Evolutionary conservation across 2,888 invertebrate species (phyloP), one percentile per base, ranked within the genome.

Genomic region (Eudasyphora cyanicolor): DNA sequence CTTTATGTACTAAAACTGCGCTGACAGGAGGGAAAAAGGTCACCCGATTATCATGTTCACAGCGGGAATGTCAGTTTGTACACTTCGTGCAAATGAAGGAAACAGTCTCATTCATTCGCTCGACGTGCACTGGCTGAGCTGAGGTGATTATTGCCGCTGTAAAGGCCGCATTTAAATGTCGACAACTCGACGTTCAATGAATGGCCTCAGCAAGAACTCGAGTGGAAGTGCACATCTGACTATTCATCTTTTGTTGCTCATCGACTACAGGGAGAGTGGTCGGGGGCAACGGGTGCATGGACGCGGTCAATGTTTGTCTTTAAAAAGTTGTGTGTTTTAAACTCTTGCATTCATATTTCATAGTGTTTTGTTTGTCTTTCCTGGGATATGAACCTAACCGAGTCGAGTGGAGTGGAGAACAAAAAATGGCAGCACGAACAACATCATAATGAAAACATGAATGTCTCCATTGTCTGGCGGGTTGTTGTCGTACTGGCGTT

Each of bases 361-460:
- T 62, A 32, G 35, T 35, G 62, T 17, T 60, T 60, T 29, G 62
- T 62, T 62, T 32, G 62, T 8, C 19, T 62, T 12, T 32, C 27
- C 62, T 29, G 62, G 62, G 32, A 27, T 32, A 17, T 7, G 21
- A 21, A 21, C 8, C 21, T 12, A 54, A 21, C 54, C 54, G 24
- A 54, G 21, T 10, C 14, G 54, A 14, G n/a, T n/a, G n/a, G n/a
- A n/a, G n/a, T n/a, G n/a, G n/a, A n/a, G n/a, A n/a, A n/a, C n/a
- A n/a, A n/a, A n/a, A n/a, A 62, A 62, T 5, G 29, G 6, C 14
- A 29, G 12, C 32, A 62, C n/a, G 32, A 32, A 62, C 17, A 62
- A 17, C 32, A 62, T 7, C 32, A 62, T 35, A 62, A 62, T 62
- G 62, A 17, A 62, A 62, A 62, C 32, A 32, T 32, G n/a, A 62